These are phyloP conservation scores for Acleris cristana DNA, from an alignment of 2,888 invertebrate species.

Conservation along the genomic window DNA sequence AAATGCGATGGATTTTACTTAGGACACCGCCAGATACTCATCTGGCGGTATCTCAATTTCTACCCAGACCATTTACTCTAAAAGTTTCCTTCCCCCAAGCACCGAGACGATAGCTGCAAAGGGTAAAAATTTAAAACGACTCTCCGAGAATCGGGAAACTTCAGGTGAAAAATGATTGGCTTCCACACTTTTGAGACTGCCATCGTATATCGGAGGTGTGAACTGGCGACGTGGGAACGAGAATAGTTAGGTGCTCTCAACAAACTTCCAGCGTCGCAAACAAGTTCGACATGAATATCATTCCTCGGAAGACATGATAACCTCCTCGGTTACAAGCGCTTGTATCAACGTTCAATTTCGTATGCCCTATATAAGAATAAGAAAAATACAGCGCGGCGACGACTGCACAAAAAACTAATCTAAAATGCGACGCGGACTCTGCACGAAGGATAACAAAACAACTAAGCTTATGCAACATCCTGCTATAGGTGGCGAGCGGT, in stretches of 20 bases:
- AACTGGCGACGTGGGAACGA: slow-evolving; percentile 60
- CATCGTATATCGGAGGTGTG: slow-evolving; percentile 53
- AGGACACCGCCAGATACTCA: slow-evolving; percentile 47
- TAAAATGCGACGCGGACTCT: slow-evolving; percentile 74
- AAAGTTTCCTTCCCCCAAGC: slow-evolving; percentile 66
- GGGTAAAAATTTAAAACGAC: slow-evolving; percentile 58
- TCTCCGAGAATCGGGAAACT: slow-evolving; percentile 61
- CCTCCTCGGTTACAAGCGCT: slow-evolving; percentile 41
- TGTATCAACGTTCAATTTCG: slow-evolving; percentile 62
- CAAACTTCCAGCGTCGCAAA: slow-evolving; percentile 57
- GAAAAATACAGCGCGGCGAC: slow-evolving; percentile 53
- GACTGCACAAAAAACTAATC: slow-evolving; percentile 75
- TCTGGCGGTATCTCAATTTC: slow-evolving; percentile 59
- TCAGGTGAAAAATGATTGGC: slow-evolving; percentile 64
- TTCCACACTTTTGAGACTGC: slow-evolving; percentile 55
- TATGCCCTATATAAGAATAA: slow-evolving; percentile 51
- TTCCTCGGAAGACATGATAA: slow-evolving; percentile 22
- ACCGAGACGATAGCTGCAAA: slow-evolving; percentile 50
- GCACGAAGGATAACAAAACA: slow-evolving; percentile 76
- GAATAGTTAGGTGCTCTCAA: slow-evolving; percentile 63
- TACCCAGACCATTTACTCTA: slow-evolving; percentile 68
- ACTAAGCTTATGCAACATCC: slow-evolving; percentile 83
- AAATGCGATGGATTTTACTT: slow-evolving; percentile 44
- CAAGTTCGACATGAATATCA: slow-evolving; percentile 51
- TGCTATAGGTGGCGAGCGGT: slow-evolving; percentile 71